A percentile compares a stretch with the other conserved stretches of the same genome.
Conservation (phyloP, 1,140 invertebrate species). For the Eupeodes corollae region DNA sequence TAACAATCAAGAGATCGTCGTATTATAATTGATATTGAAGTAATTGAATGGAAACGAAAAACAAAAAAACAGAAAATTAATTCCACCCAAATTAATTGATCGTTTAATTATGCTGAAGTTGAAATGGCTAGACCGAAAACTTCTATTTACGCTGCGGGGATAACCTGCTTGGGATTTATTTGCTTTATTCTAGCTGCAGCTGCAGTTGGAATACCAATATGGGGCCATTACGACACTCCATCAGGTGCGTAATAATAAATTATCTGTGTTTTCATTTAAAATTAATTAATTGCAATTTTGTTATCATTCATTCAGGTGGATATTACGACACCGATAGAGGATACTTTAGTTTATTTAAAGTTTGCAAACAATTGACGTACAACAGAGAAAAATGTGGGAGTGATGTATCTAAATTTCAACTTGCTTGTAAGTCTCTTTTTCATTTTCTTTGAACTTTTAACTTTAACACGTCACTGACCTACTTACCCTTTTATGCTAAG, state of each 20-base stretch:
- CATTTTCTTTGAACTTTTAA: neutral
- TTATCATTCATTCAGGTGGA: conserved; percentile 15
- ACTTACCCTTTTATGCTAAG: neutral
- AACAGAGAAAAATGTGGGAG: conserved; percentile 68
- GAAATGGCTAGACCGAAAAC: conserved; percentile 36
- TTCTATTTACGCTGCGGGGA: conserved; percentile 57
- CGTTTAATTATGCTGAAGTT: conserved; percentile 26
- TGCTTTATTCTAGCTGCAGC: conserved; percentile 65
- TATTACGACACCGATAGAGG: conserved; percentile 48
- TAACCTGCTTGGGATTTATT: conserved; percentile 61
- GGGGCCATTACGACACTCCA: conserved; percentile 64
- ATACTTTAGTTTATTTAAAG: conserved; percentile 75
- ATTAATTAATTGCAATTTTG: neutral
- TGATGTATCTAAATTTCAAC: conserved; percentile 62
- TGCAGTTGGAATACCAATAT: conserved; percentile 61
- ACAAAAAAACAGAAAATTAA: too few relatives aligned
- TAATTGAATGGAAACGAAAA: too few relatives aligned
- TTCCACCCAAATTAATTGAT: conserved; percentile 10
- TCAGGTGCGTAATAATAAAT: conserved; percentile 13
- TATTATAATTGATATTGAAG: too few relatives aligned
- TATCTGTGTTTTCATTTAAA: neutral
- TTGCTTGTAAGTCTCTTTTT: conserved; percentile 53
- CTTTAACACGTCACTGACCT: neutral
- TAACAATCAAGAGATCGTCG: too few relatives aligned
- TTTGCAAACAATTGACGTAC: conserved; percentile 68